Evolutionary conservation across 2,888 invertebrate genomes (phyloP), one percentile per base, ranked within the genome.

Genomic region (Andrena dorsata): DNA sequence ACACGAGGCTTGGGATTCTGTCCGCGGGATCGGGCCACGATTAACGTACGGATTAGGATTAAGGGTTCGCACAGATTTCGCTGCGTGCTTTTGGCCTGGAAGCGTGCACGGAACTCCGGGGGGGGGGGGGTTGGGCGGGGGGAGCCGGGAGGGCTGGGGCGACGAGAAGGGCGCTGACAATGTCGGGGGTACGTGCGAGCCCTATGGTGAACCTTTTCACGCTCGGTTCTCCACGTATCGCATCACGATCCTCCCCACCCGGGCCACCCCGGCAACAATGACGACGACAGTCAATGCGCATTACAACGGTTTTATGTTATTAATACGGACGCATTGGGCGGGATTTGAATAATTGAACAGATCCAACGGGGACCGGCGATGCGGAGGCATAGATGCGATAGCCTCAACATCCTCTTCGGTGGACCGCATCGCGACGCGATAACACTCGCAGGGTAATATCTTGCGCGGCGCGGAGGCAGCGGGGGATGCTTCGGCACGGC

Each of bases 31-130:
- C 88, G 87, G 86, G 87, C 83, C 89, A 86, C 93, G 93, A 93
- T 93, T 93, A 93, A 91, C 93, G 92, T 90, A 88, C 90, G 93
- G 93, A 93, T 93, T 93, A 93, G 93, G 93, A 93, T 93, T 92
- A 92, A 89, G 86, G 41, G 85, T 83, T 84, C 82, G 88, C 86
- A 82, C 80, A 89, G 91, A 91, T 91, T 89, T 89, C 81, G 77
- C 60, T 85, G 32, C 80, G 78, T 84, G 82, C 76, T 71, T 61
- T 78, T 73, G 80, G 86, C 83, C 86, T 84, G 75, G 83, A 78
- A 85, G 72, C 53, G 84, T 82, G 81, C 81, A 75, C 80, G 73
- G 68, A 80, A 49, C 75, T 71, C 60, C 63, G 20, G 68, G 60
- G n/a, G 47, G 49, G 26, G 4, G 3, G 13, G 4, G 3, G 13